These are phyloP conservation scores for Drosophila tanythrix DNA, from an alignment of 2,888 invertebrate species.

Conservation along the genomic window DNA sequence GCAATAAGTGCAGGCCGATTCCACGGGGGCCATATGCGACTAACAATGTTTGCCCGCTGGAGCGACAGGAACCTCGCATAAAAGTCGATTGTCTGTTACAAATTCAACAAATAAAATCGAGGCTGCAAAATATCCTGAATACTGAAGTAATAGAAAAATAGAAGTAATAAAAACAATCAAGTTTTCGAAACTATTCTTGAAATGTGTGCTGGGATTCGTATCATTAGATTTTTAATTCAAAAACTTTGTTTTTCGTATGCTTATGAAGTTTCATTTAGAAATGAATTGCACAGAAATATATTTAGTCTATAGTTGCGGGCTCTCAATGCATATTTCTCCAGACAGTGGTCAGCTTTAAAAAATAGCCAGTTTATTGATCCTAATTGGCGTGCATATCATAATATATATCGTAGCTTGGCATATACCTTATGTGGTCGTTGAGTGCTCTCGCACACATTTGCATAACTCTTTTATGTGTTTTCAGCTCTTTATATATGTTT, in stretches of 20 bases:
- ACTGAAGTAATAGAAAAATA: too few relatives aligned
- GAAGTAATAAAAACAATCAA: neutral
- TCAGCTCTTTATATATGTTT: neutral
- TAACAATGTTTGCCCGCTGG: conserved; percentile 5
- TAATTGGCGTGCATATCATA: neutral
- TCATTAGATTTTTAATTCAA: neutral
- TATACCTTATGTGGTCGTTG: neutral
- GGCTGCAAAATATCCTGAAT: neutral
- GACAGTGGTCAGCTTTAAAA: neutral
- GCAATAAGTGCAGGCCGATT: neutral
- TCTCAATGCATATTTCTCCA: neutral
- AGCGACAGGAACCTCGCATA: conserved; percentile 34
- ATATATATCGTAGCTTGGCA: too few relatives aligned
- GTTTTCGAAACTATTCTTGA: neutral
- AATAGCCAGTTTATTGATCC: neutral
- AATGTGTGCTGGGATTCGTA: neutral
- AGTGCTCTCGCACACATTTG: neutral
- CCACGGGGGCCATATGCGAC: conserved; percentile 1
- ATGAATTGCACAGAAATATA: neutral
- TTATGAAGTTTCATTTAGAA: neutral
- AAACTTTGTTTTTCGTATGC: neutral
- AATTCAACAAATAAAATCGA: conserved; percentile 34
- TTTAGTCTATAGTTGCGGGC: neutral
- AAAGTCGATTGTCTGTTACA: conserved; percentile 66
- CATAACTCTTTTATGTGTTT: conserved; percentile 11